phyloP scores from a whole-genome alignment of 2,113 vertebrate species.

The Macroglossus sobrinus region DNA sequence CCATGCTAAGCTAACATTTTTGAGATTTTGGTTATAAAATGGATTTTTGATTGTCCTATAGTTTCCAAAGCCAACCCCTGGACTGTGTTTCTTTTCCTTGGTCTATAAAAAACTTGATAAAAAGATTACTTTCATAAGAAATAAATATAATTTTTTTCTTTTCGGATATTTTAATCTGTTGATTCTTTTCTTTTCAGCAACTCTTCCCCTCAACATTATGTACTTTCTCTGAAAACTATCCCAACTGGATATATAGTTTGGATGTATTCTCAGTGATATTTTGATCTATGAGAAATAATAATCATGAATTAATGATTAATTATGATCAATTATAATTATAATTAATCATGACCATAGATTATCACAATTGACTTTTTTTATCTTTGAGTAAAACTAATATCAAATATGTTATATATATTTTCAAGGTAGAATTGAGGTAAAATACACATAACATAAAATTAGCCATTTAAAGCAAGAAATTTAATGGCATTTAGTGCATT shows the following conservation, averaged over 20 bases:
- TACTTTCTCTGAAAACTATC: neutral
- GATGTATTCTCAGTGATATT: neutral
- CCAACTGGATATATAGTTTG: neutral
- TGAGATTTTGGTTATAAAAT: neutral
- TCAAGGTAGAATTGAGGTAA: neutral
- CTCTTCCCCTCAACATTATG: neutral
- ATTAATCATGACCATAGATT: neutral
- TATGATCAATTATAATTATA: too few species aligned
- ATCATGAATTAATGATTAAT: too few species aligned
- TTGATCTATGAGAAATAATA: constrained; percentile 30
- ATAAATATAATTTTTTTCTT: neutral
- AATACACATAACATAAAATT: neutral
- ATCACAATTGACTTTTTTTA: neutral
- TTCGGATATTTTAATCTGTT: neutral
- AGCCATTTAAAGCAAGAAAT: neutral
- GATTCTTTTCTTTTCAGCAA: neutral
- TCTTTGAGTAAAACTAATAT: neutral
- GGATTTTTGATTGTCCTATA: neutral
- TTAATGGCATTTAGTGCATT: neutral
- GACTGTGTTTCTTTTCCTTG: neutral
- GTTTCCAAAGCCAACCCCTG: neutral
- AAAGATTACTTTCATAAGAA: neutral
- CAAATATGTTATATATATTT: neutral
- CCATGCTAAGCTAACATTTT: neutral
- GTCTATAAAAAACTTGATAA: neutral